Evolutionary conservation across 2,797 vertebrate species (phyloP).

Genomic region (Selene dorsalis): DNA sequence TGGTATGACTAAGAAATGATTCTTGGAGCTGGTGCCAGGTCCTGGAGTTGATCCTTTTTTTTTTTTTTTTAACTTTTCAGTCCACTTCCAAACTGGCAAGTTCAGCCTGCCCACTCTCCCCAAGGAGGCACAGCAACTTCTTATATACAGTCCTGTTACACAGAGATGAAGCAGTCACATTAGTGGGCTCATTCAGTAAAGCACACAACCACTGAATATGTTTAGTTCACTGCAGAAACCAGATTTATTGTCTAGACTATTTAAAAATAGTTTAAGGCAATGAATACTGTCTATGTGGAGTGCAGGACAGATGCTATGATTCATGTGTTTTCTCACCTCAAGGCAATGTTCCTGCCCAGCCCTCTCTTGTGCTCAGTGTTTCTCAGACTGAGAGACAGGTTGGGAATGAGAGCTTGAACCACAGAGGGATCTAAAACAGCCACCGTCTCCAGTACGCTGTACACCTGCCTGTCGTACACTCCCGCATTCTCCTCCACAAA

Average conservation of each 20-base stretch:
- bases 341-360: constrained; percentile 89
- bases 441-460: constrained; percentile 88
- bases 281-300: constrained; percentile 23
- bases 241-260: constrained; percentile 59
- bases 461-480: constrained; percentile 90
- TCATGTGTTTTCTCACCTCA: constrained; percentile 85
- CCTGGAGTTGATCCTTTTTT: constrained; percentile 20
- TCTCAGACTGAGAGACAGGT: constrained; percentile 88
- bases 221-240: constrained; percentile 25
- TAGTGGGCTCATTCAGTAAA: constrained; percentile 20
- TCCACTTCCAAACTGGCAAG: constrained; percentile 89
- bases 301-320: constrained; percentile 42
- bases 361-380: constrained; percentile 92
- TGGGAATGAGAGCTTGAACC: constrained; percentile 88
- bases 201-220: constrained; percentile 9
- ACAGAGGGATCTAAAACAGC: constrained; percentile 84
- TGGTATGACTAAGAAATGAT: constrained; percentile 30
- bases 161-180: constrained; percentile 42
- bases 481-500: constrained; percentile 92
- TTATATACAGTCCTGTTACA: constrained; percentile 89
- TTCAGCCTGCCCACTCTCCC: constrained; percentile 90
- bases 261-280: constrained; percentile 60
- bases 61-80: constrained; percentile 52
- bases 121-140: constrained; percentile 89
- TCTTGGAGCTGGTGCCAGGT: constrained; percentile 36